Conservation (phyloP, 2,888 invertebrate genomes). For the Salticus scenicus region DNA sequence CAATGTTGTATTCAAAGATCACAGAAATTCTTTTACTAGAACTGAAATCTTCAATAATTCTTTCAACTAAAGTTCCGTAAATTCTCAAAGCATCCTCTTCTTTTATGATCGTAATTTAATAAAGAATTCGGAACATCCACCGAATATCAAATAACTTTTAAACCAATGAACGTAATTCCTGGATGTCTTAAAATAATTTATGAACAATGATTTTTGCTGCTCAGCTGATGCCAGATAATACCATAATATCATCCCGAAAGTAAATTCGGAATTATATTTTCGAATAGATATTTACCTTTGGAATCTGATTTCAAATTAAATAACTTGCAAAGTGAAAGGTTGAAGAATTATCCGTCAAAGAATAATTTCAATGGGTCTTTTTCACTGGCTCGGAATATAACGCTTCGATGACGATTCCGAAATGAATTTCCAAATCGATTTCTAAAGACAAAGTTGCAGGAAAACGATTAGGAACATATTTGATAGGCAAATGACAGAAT, state of each 20-base stretch:
- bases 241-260: not conserved
- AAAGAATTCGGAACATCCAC: too few species aligned
- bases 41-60: too few species aligned
- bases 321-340: not conserved
- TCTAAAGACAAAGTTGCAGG: not conserved
- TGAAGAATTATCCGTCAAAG: not conserved
- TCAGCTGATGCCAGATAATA: too few species aligned
- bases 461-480: not conserved
- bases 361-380: not conserved
- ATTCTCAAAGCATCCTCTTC: too few species aligned
- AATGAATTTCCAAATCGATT: not conserved
- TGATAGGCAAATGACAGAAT: not conserved
- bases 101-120: too few species aligned
- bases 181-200: too few species aligned
- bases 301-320: not conserved
- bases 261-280: not conserved
- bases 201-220: too few species aligned
- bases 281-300: not conserved
- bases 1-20: too few species aligned
- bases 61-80: too few species aligned
- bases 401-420: not conserved
- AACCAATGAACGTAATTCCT: too few species aligned
- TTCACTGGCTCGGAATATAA: not conserved
- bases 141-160: too few species aligned
- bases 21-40: too few species aligned